Conservation (phyloP, 35 echinoderm and acorn worm genomes). For the Chiridota heheva region DNA sequence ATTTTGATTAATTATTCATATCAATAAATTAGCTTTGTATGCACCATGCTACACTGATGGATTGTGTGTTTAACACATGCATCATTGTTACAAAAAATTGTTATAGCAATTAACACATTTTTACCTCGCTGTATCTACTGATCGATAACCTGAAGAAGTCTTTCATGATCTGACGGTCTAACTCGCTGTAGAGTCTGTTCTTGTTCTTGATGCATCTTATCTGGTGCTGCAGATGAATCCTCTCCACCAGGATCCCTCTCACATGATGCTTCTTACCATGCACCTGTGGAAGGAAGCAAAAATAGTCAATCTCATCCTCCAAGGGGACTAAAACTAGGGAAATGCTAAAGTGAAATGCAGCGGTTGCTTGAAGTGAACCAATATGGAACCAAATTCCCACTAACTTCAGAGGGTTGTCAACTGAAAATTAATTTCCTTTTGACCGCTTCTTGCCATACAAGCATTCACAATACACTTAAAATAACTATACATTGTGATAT, state of each 20-base stretch:
- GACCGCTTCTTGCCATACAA: too few relatives aligned
- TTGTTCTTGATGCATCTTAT: conserved; percentile 52
- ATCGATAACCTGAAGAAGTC: conserved; percentile 76
- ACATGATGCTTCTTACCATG: conserved; percentile 72
- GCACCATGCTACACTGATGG: too few relatives aligned
- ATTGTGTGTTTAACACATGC: neutral
- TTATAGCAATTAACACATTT: neutral
- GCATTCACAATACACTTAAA: too few relatives aligned
- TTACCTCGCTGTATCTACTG: conserved; percentile 94
- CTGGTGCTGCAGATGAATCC: conserved; percentile 85
- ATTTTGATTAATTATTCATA: too few relatives aligned
- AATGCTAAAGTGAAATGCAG: neutral
- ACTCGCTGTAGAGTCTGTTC: conserved; percentile 40
- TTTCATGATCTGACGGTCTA: conserved; percentile 47
- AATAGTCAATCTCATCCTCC: neutral
- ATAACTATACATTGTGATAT: too few relatives aligned
- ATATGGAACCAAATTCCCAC: neutral
- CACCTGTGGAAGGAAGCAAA: conserved; percentile 50
- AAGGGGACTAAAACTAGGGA: neutral
- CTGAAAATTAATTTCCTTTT: too few relatives aligned
- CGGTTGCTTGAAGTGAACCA: neutral
- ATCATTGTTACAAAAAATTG: neutral
- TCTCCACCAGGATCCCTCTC: conserved; percentile 70
- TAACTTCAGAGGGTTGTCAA: too few relatives aligned
- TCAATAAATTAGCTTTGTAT: too few relatives aligned